phyloP scores from a whole-genome alignment of 2,888 invertebrate species.

The Tipula unca region DNA sequence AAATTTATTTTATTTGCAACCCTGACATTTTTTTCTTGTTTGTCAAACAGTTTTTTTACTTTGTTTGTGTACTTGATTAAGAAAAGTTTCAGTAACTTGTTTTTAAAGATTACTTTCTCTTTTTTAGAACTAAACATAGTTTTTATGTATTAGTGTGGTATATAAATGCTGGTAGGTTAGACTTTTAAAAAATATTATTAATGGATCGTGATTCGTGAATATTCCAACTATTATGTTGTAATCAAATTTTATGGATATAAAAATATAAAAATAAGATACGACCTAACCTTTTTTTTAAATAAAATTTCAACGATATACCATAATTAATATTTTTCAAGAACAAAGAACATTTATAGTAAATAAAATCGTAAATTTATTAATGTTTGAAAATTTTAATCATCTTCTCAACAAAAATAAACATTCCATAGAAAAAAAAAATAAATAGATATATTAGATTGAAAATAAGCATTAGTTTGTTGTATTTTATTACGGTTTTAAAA shows the following conservation, averaged over 20 bases:
- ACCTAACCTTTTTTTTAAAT: not conserved
- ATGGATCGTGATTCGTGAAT: not conserved
- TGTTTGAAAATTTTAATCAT: not conserved
- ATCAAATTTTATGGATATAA: not conserved
- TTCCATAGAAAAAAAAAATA: too few species aligned
- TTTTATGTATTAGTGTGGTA: not conserved
- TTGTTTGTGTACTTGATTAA: not conserved
- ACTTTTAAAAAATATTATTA: not conserved
- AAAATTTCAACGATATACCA: not conserved
- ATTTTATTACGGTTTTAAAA: not conserved
- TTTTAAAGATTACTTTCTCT: not conserved
- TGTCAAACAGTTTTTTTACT: not conserved
- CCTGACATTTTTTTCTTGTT: not conserved
- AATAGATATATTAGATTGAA: too few species aligned
- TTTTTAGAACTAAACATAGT: not conserved
- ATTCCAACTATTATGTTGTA: not conserved
- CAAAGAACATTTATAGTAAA: not conserved
- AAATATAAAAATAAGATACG: not conserved
- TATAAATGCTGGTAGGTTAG: not conserved
- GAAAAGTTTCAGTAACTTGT: not conserved
- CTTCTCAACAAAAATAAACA: not conserved
- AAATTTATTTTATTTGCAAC: not conserved
- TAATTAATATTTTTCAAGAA: not conserved
- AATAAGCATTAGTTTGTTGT: not conserved
- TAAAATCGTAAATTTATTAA: not conserved